phyloP scores from a whole-genome alignment of 2,888 invertebrate species.

The Uloborus plumipes region DNA sequence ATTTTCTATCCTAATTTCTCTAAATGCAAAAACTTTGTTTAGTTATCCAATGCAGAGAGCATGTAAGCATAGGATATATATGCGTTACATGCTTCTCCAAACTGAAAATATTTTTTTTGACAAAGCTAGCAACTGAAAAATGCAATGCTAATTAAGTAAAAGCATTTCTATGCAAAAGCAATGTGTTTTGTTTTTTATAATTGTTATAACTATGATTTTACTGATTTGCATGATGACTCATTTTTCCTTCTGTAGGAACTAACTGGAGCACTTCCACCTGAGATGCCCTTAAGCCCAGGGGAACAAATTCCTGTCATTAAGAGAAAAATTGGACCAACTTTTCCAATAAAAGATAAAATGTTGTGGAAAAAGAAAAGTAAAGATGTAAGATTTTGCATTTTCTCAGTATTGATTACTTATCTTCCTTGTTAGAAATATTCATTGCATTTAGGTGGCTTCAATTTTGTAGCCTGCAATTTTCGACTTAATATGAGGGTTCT shows the following conservation, averaged over 20 bases:
- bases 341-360: slow-evolving; percentile 78
- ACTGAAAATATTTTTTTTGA: background rate
- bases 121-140: background rate
- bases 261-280: slow-evolving; percentile 82
- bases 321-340: slow-evolving; percentile 79
- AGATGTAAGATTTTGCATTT: slow-evolving; percentile 72
- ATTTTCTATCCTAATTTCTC: no score
- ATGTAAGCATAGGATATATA: no score
- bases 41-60: no score
- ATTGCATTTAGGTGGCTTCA: background rate
- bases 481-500: no score
- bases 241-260: slow-evolving; percentile 74
- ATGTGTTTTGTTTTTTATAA: no score
- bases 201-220: background rate
- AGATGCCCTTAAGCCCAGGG: slow-evolving; percentile 82
- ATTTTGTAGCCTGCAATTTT: no score
- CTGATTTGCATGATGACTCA: no score
- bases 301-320: slow-evolving; percentile 79
- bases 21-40: no score
- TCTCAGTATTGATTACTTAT: background rate
- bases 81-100: no score
- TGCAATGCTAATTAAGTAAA: background rate
- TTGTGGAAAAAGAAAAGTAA: slow-evolving; percentile 75
- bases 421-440: background rate
- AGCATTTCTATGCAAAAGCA: background rate